Base-by-base conservation (phyloP, 2,797 vertebrate genomes). In the Decapterus maruadsi region DNA sequence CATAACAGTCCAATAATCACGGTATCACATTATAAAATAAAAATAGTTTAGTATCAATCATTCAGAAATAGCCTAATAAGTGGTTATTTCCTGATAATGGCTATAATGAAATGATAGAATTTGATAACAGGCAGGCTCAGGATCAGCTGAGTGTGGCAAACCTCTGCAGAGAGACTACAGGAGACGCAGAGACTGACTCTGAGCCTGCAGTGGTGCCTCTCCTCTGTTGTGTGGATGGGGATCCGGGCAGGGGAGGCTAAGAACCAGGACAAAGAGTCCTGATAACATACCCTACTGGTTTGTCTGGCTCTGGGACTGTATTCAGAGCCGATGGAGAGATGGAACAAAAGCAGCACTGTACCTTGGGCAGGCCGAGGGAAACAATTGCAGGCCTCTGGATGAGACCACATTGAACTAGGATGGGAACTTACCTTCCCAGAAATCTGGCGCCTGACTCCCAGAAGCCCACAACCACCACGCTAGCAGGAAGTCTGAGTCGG, bases 321-420 rank as follows among this genome's bases (percentile, higher is more conserved):
- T 96, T 96, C 95, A 95, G 83, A 80, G 94, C 92, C 90, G 89
- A 87, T 87, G 93, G 92, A 89, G 91, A 86, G 87, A 85, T 77
- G 59, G 95, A 97, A 98, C 96, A 98, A 97, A 97, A 97, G 96
- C 91, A 58, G 92, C 94, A 95, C 95, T 98, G 96, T 98, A 97
- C 95, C 94, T 95, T 93, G 89, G 91, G 75, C 87, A 87, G 93
- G 92, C 92, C 92, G 86, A 88, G 90, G 90, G 92, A 95, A 96
- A 96, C 95, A 96, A 96, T 95, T 90, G 90, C 80, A 2, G 93
- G 93, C 61, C 91, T 90, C 93, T 93, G 93, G 96, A 96, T 96
- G 96, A 96, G 96, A 96, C 95, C 93, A 93, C 95, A 95, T 91
- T 94, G 93, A 93, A 94, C 91, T 93, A 91, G 92, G 92, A 96